Evolutionary conservation across 2,888 invertebrate species (phyloP), one percentile per base, ranked within the genome.

Genomic region (Heliconius cydno): DNA sequence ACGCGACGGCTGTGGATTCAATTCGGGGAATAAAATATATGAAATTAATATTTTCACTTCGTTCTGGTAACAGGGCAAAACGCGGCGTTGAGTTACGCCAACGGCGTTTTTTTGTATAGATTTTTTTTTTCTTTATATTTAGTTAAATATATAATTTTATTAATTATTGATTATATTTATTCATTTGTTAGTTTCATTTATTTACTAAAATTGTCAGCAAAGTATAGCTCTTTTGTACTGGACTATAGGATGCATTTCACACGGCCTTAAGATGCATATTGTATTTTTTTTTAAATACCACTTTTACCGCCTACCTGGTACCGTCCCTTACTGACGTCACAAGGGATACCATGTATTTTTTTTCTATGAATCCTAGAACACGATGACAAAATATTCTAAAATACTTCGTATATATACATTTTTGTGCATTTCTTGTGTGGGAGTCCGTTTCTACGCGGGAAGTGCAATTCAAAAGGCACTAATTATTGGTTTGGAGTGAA

Each of bases 391-490:
- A 85, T 92, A 91, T 91, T 88, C 67, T 76, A 76, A 60, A 38
- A 25, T 77, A 82, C 83, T 83, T 79, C 77, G 77, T 86, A 87
- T 89, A 86, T 85, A 85, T 83, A 70, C 57, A 78, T 22, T 80
- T 85, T 85, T 76, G 77, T 73, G 15, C 15, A 15, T 0, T 0
- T 22, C 30, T 30, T 41, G 13, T 9, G 46, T 85, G 83, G 93
- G 88, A 90, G 94, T 94, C 94, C 94, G 91, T 91, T 90, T 93
- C 94, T 94, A 93, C 93, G 89, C 91, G 87, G 94, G 84, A 86
- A 93, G 84, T 90, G 90, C 86, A 84, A 85, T 84, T 79, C 52
- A 79, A 82, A 87, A 84, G 82, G 82, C 88, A 87, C 76, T 52
- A 81, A 60, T 79, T 72, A 87, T 92, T 91, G 92, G 92, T 86